Base-by-base conservation (phyloP, 64 coral and sea anemone genomes). In the Pachyseris speciosa region DNA sequence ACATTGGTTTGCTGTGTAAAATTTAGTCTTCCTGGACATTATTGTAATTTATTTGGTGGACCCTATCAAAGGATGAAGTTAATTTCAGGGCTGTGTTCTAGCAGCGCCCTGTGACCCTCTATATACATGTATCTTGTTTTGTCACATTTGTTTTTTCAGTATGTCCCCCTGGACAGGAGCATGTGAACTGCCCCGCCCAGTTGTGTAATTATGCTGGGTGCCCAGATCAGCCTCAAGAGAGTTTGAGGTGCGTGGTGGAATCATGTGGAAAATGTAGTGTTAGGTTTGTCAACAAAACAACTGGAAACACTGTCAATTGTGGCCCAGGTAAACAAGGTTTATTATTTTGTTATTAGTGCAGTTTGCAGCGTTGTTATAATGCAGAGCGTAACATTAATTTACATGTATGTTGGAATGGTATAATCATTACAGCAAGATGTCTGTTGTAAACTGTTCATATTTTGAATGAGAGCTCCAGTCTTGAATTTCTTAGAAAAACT, bases 161-260 rank as follows among this genome's bases (percentile, higher is more conserved):
- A 15, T 97, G 95, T n/a, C 91, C 91, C 17, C 7, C 10, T 40
- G 91, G 86, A 1, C 61, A 86, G 64, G 68, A 53, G 2, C 81
- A 94, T 90, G 91, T 84, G n/a, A 26, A 94, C 57, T 97, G 95
- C 37, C 80, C 95, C 6, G 44, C 74, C 16, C 78, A 87, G 76
- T 32, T 97, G 12, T 97, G 95, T 47, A 93, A 89, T 15, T 97
- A 97, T 80, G 95, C 53, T 49, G 95, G 91, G 20, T 97, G 95
- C 9, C 95, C 95, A 84, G 91, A 72, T 34, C 52, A 86, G 38
- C 58, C 67, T 43, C 65, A 77, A 24, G 69, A 89, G 38, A 84
- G 67, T 58, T 51, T 89, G 16, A 39, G 25, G 30, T 97, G 95
- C 53, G 58, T 67, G 5, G 63, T 97, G 41, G 71, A 85, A 57